Evolutionary conservation across 64 coral and sea anemone genomes (phyloP), one percentile per base, ranked within the genome.

Genomic region (Actinia tenebrosa): DNA sequence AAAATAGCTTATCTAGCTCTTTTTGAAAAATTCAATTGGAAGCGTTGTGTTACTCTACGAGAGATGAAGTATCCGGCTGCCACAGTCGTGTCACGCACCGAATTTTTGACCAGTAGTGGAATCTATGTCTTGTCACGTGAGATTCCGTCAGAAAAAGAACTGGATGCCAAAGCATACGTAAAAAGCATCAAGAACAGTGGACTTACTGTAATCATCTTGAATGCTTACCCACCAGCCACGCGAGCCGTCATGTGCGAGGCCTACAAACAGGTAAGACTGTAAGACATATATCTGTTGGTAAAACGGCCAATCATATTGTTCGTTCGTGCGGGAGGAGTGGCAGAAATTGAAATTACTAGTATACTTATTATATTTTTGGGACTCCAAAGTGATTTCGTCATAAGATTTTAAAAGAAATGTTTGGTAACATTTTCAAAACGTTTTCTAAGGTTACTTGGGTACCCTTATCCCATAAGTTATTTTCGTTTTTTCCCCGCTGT

Each of bases 101-200:
- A 94, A 43, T 94, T 85, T 68, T 78, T 94, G 11, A 85, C 68
- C 19, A 88, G 78, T 56, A 78, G 91, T 66, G 89, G 86, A 58
- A 71, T 94, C 18, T 84, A 91, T 86, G 89, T 88, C 14, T 90
- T 90, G 59, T 94, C 93, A 30, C 93, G 93, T 20, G 89, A 91
- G 86, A 78, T 94, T 27, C 80, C 93, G 8, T 88, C 93, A 53
- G 71, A 88, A 43, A 56, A n/a, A 17, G 79, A 87, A 44, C 72
- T 94, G 80, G 69, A 91, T 68, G 93, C 80, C 3, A n/a, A 37
- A 20, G 61, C 77, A 19, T 94, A 94, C 56, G 25, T 94, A 23
- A 91, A 85, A 11, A 94, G 81, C 58, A 82, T 94, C 43, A 84
- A 61, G 18, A 80, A 91, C 18, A 90, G 89, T 43, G 89, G 89